Evolutionary conservation across 2,888 invertebrate species (phyloP).

Genomic region (Noctua pronuba): DNA sequence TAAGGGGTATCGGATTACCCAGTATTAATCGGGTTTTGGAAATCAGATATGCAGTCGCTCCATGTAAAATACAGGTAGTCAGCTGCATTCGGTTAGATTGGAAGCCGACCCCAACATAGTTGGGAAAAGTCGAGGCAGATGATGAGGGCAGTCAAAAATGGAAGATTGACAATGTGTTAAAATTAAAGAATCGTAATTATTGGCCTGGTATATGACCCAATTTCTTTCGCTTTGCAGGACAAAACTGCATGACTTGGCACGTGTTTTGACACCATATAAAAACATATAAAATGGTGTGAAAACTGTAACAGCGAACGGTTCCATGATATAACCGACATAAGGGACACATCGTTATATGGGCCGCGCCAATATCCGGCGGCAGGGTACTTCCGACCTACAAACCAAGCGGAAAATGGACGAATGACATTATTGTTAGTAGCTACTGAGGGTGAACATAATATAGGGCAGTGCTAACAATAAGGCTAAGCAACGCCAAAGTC

Average conservation of each 20-base stretch:
- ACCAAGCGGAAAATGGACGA: conserved; percentile 7
- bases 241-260: not conserved
- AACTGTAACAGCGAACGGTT: not conserved
- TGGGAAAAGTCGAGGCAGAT: too few species aligned
- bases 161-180: too few species aligned
- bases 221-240: not conserved
- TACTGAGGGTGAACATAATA: not conserved
- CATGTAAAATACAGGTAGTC: too few species aligned
- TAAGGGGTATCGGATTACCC: too few species aligned
- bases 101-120: not conserved
- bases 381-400: conserved; percentile 36
- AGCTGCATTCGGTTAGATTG: not conserved
- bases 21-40: too few species aligned
- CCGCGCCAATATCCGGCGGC: conserved; percentile 55
- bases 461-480: not conserved
- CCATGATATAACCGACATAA: not conserved
- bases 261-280: not conserved
- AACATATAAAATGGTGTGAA: not conserved
- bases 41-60: too few species aligned
- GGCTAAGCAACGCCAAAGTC: not conserved
- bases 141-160: too few species aligned
- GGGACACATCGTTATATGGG: conserved; percentile 20
- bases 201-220: not conserved
- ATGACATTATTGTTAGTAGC: conserved; percentile 9
- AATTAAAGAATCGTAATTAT: not conserved